Evolutionary conservation across 2,797 vertebrate genomes (phyloP).

Genomic region (Orestias chungarensis): DNA sequence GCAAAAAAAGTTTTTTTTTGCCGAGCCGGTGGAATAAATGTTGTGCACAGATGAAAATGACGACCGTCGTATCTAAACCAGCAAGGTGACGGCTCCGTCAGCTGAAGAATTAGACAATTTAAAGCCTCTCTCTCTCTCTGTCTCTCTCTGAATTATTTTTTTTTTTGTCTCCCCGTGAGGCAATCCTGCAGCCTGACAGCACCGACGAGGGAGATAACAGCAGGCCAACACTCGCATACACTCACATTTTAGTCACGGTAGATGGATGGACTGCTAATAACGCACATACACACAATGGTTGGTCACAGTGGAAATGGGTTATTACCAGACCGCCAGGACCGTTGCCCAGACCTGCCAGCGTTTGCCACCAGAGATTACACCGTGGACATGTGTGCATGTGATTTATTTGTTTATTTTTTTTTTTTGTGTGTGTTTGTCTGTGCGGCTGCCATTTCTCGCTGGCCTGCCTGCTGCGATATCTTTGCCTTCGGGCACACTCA

Average conservation of each 20-base stretch:
- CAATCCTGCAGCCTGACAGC: slow-evolving; percentile 72
- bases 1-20: background rate
- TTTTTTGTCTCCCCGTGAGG: slow-evolving; percentile 45
- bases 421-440: slow-evolving; percentile 27
- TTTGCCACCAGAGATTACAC: slow-evolving; percentile 77
- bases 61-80: slow-evolving; percentile 35
- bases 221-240: slow-evolving; percentile 54
- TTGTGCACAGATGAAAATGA: slow-evolving; percentile 13
- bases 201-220: slow-evolving; percentile 74
- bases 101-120: slow-evolving; percentile 50
- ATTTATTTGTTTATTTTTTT: slow-evolving; percentile 37
- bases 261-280: slow-evolving; percentile 64
- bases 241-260: slow-evolving; percentile 66
- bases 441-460: slow-evolving; percentile 59
- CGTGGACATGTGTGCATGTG: slow-evolving; percentile 54
- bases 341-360: slow-evolving; percentile 69
- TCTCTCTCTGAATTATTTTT: no score
- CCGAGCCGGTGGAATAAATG: background rate
- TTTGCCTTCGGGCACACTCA: slow-evolving; percentile 52
- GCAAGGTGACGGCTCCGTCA: slow-evolving; percentile 50
- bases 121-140: slow-evolving; percentile 30
- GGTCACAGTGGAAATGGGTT: slow-evolving; percentile 69
- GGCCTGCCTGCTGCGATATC: slow-evolving; percentile 70
- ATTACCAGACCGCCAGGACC: slow-evolving; percentile 68
- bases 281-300: slow-evolving; percentile 43